Evolutionary conservation across 2,888 invertebrate genomes (phyloP).

Genomic region (Dorcus parallelipipedus): DNA sequence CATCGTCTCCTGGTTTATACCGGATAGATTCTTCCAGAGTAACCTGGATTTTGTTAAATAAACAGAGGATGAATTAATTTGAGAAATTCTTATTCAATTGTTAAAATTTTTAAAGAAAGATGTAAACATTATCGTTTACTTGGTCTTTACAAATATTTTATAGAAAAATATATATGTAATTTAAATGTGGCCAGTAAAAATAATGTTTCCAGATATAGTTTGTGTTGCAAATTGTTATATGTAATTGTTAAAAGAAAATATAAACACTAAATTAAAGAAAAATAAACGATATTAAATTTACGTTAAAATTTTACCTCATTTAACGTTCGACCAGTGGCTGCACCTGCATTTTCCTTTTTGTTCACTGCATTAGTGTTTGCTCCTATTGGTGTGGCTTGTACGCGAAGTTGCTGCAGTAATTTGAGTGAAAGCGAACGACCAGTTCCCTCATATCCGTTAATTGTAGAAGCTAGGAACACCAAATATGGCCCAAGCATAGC

Average conservation of each 20-base stretch:
- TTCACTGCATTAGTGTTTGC: conserved; percentile 51
- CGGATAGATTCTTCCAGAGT: conserved; percentile 92
- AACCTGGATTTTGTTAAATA: conserved; percentile 51
- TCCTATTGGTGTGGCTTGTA: conserved; percentile 56
- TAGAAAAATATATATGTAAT: too few species aligned
- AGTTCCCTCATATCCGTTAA: conserved; percentile 98
- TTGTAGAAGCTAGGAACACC: conserved; percentile 93
- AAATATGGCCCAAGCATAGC: conserved; percentile 87
- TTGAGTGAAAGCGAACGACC: conserved; percentile 94
- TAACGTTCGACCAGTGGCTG: conserved; percentile 53
- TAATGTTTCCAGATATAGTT: not conserved
- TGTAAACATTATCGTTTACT: too few species aligned
- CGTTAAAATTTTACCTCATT: conserved; percentile 51
- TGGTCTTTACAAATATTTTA: too few species aligned
- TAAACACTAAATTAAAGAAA: not conserved
- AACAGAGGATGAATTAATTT: too few species aligned
- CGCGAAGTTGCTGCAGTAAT: conserved; percentile 81
- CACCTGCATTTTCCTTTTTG: conserved; percentile 44
- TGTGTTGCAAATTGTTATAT: not conserved
- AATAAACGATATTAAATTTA: not conserved
- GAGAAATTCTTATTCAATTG: too few species aligned
- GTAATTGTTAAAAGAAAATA: too few species aligned
- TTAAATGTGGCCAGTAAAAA: too few species aligned
- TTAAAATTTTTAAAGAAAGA: too few species aligned
- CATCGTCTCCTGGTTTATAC: conserved; percentile 79